phyloP scores from a whole-genome alignment of 2,113 vertebrate genomes.

The Centropus unirufus region DNA sequence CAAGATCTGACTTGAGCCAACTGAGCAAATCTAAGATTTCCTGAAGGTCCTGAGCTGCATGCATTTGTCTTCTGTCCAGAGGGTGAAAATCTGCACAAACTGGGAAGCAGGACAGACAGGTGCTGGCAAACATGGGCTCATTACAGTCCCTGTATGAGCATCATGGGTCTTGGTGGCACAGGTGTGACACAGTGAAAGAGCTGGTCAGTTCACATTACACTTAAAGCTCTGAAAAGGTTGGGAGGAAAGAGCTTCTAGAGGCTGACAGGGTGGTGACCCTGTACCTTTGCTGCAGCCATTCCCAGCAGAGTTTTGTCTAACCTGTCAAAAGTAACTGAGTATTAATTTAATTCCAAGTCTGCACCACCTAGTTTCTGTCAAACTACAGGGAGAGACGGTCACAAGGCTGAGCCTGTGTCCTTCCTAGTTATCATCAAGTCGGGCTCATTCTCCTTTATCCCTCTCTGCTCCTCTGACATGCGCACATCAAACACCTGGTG shows the following conservation, averaged over 20 bases:
- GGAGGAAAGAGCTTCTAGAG: not conserved
- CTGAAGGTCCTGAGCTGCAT: not conserved
- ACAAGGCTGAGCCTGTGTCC: not conserved
- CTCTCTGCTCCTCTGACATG: accelerated
- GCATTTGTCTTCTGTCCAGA: not conserved
- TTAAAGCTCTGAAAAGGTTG: not conserved
- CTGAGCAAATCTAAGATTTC: not conserved
- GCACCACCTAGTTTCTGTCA: not conserved
- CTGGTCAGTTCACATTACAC: not conserved
- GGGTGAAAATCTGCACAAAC: not conserved
- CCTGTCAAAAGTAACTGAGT: not conserved
- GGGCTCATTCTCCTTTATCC: not conserved
- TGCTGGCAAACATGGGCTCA: not conserved
- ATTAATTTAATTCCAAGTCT: not conserved
- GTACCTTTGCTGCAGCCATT: not conserved
- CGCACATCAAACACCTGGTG: not conserved
- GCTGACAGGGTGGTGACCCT: not conserved
- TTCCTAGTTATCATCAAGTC: accelerated
- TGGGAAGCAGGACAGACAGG: not conserved
- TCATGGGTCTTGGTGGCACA: not conserved
- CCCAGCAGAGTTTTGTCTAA: not conserved
- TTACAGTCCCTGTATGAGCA: not conserved
- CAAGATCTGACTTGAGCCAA: not conserved
- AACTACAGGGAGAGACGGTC: not conserved
- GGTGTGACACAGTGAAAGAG: not conserved